Conservation (phyloP, 1,140 invertebrate species). For the Zeugodacus cucurbitae region DNA sequence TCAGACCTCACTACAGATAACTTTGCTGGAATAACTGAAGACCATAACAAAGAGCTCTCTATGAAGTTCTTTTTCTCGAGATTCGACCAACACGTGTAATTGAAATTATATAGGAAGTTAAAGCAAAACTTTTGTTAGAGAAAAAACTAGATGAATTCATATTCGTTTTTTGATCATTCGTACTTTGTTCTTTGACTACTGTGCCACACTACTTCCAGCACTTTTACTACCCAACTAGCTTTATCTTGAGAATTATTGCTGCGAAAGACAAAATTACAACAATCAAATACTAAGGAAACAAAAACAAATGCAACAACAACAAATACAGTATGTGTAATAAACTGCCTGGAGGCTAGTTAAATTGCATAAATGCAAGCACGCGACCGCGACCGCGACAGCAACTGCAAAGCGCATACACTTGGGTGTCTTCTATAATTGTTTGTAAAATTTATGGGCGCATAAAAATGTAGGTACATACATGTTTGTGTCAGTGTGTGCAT, state of each 20-base stretch:
- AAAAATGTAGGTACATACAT: background rate
- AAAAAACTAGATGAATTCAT: background rate
- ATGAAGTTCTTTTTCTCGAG: no score
- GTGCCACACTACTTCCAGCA: background rate
- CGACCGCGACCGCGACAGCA: background rate
- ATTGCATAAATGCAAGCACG: background rate
- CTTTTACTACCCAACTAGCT: background rate
- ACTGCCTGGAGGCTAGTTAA: background rate
- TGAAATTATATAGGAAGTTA: no score
- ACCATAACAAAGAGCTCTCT: no score
- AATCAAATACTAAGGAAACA: background rate
- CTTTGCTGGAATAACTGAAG: no score
- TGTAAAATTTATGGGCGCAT: constrained; percentile 22
- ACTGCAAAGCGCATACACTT: background rate
- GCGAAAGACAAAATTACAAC: background rate
- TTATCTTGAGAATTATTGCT: background rate
- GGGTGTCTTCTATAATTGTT: constrained; percentile 24
- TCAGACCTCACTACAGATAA: no score
- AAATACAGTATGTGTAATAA: background rate
- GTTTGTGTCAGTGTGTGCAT: background rate
- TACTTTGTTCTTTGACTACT: background rate
- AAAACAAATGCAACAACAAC: background rate
- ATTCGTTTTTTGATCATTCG: background rate
- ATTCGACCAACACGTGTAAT: no score
- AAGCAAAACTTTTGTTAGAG: no score